Evolutionary conservation across 2,888 invertebrate genomes (phyloP).

Genomic region (Leptopilina drosophilae): DNA sequence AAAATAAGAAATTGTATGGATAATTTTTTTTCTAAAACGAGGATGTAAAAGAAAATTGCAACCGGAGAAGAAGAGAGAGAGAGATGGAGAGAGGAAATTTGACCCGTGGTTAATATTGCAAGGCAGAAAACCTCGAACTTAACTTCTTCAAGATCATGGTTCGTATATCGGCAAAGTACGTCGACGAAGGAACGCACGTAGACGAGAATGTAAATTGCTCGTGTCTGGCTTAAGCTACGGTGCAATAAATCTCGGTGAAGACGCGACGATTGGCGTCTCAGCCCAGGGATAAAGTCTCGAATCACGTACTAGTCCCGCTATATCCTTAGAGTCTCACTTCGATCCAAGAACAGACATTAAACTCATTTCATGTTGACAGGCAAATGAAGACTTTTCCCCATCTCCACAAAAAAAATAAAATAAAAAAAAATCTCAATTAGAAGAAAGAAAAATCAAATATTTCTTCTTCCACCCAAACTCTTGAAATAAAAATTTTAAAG

Average conservation of each 20-base stretch:
- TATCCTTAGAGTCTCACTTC: constrained; percentile 37
- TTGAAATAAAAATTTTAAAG: no score
- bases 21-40: no score
- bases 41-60: neutral
- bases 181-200: constrained; percentile 58
- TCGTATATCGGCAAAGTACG: constrained; percentile 51
- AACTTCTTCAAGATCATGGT: constrained; percentile 54
- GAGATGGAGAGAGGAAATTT: constrained; percentile 8
- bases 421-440: constrained; percentile 5
- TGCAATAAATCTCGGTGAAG: constrained; percentile 71
- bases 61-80: neutral
- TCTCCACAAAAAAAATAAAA: no score
- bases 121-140: constrained; percentile 59
- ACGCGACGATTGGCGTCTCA: constrained; percentile 70
- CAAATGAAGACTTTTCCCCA: constrained; percentile 22
- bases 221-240: constrained; percentile 67
- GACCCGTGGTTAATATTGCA: constrained; percentile 44
- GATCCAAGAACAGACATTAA: constrained; percentile 40
- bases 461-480: no score
- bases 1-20: no score
- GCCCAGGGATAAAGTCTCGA: constrained; percentile 62
- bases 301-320: constrained; percentile 59
- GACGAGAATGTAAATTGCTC: constrained; percentile 72
- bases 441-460: neutral
- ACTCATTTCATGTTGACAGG: constrained; percentile 26